phyloP scores from a whole-genome alignment of 2,797 vertebrate genomes.

The Psittacula derbiana region DNA sequence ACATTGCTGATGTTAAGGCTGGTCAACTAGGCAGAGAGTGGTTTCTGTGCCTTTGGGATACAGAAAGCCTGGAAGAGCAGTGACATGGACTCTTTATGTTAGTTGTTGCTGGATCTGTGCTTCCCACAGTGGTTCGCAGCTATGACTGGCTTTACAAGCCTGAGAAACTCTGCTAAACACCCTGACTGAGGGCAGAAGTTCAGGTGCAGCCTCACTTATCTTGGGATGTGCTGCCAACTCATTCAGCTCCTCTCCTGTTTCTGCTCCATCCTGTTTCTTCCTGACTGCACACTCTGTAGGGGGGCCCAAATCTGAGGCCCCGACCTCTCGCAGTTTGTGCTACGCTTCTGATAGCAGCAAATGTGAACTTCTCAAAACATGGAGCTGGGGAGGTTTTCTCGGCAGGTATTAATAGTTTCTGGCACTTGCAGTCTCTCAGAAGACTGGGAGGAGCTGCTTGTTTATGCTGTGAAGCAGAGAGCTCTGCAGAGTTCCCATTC shows the following conservation, averaged over 20 bases:
- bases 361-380: neutral
- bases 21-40: neutral
- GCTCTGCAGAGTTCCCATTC: neutral
- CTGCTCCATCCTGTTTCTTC: neutral
- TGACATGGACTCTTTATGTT: no score
- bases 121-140: neutral
- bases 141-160: neutral
- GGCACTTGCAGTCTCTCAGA: neutral
- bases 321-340: neutral
- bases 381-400: neutral
- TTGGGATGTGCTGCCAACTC: neutral
- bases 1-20: neutral
- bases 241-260: neutral
- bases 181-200: neutral
- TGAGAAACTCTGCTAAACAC: neutral
- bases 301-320: neutral
- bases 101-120: neutral
- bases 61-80: neutral
- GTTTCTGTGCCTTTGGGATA: neutral
- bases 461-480: neutral
- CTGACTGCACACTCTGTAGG: neutral
- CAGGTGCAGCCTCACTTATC: neutral
- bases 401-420: neutral
- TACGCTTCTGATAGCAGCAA: neutral
- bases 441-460: neutral